Evolutionary conservation across 1,140 invertebrate species (phyloP).

Genomic region (Drosophila pallidifrons): DNA sequence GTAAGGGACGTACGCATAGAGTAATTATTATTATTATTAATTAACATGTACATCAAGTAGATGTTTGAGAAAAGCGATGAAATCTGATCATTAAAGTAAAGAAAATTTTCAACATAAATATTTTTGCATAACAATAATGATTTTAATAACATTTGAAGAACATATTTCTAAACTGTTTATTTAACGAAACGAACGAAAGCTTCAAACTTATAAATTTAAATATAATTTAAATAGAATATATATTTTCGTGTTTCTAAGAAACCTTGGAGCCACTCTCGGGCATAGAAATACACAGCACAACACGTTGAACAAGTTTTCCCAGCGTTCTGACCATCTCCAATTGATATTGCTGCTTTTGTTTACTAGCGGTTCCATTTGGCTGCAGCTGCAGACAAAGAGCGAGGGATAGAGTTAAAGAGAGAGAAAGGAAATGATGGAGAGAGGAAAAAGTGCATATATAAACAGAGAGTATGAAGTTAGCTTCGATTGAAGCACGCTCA

Average conservation of each 20-base stretch:
- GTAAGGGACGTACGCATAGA: no score
- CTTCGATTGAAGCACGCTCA: conserved; percentile 9
- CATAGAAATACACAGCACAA: conserved; percentile 36
- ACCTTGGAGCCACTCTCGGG: conserved; percentile 17
- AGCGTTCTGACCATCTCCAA: conserved; percentile 48
- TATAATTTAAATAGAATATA: neutral
- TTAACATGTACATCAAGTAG: no score
- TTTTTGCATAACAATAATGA: no score
- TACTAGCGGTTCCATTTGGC: conserved; percentile 63
- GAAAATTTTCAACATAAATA: no score
- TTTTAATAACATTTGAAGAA: no score
- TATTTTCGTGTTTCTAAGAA: neutral
- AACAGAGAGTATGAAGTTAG: neutral
- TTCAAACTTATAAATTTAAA: no score
- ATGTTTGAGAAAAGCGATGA: no score
- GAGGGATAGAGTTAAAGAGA: conserved; percentile 10
- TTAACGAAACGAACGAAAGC: no score
- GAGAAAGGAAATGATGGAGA: neutral
- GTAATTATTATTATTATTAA: no score
- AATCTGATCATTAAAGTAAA: no score
- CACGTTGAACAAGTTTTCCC: conserved; percentile 55
- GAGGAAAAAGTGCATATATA: neutral
- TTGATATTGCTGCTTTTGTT: conserved; percentile 47
- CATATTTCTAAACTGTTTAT: no score
- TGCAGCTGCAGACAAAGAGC: conserved; percentile 42